Evolutionary conservation across 2,797 vertebrate genomes (phyloP), one percentile per base, ranked within the genome.

Genomic region (Odontamblyopus rebecca): DNA sequence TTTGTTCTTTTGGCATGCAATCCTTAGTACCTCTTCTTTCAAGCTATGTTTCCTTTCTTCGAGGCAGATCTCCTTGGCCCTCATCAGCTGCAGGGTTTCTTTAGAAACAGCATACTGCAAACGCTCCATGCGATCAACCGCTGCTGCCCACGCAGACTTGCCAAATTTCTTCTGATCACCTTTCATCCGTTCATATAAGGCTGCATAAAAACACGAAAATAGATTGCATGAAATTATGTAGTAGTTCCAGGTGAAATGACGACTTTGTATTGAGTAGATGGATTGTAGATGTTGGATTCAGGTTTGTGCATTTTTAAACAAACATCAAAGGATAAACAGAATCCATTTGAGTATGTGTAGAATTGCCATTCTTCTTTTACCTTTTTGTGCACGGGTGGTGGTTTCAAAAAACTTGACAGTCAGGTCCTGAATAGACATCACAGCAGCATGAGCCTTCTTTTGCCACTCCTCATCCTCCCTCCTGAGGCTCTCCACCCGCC

Each of bases 341-440:
- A n/a, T 69, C 44, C 44, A 48, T 48, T 15, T 29, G 26, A 5
- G 5, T 19, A 19, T 16, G 48, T 65, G 19, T 71, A 74, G 70
- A 80, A 72, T 67, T 16, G 50, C 41, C 41, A 72, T 32, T 7
- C 61, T 4, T 53, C 23, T 19, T 77, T 84, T 93, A 98, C 98
- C 97, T 95, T 98, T 99, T 88, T 96, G 97, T 62, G 96, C 95
- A 69, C 96, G 95, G 27, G 96, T 96, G 19, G 98, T 99, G 90
- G 96, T 98, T 91, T 99, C 96, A 70, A 99, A 99, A 85, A 98
- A 99, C 90, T 97, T 98, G 85, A 99, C 96, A 11, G 98, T 99
- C 80, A 99, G 95, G 82, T 98, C 96, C 80, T 99, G 97, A 73
- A 99, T 98, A 81, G 97, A 96, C 57, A 98, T 94, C 3, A 98